These are phyloP conservation scores for Spheniscus mendiculus DNA, from an alignment of 2,113 vertebrate genomes.

Conservation along the genomic window DNA sequence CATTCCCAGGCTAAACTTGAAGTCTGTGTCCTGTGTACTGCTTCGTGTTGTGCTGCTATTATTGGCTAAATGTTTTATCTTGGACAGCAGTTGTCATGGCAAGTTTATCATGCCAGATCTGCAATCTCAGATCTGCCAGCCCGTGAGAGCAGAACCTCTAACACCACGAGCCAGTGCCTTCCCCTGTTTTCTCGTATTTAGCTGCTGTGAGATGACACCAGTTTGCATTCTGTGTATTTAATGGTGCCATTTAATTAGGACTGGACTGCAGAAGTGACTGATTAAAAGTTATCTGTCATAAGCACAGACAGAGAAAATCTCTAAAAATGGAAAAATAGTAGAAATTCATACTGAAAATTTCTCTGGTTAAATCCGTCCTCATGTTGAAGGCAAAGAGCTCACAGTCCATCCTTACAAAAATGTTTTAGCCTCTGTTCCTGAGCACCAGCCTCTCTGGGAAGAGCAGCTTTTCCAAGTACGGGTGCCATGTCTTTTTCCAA, in stretches of 20 bases:
- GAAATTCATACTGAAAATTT: background rate
- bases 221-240: background rate
- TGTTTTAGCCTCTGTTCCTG: background rate
- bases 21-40: background rate
- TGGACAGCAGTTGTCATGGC: background rate
- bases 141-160: background rate
- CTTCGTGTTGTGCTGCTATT: background rate
- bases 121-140: background rate
- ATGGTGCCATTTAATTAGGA: background rate
- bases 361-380: background rate
- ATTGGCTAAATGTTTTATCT: background rate
- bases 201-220: background rate
- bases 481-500: background rate
- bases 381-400: background rate
- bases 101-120: background rate
- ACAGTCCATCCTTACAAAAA: background rate
- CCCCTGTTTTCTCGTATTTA: background rate
- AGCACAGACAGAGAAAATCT: background rate
- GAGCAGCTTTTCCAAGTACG: background rate
- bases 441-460: background rate
- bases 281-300: background rate
- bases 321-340: background rate
- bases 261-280: background rate
- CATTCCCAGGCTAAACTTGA: background rate
- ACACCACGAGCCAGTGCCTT: fast-evolving